phyloP scores from a whole-genome alignment of 2,113 vertebrate species.

The Chaetorhynchus papuensis region DNA sequence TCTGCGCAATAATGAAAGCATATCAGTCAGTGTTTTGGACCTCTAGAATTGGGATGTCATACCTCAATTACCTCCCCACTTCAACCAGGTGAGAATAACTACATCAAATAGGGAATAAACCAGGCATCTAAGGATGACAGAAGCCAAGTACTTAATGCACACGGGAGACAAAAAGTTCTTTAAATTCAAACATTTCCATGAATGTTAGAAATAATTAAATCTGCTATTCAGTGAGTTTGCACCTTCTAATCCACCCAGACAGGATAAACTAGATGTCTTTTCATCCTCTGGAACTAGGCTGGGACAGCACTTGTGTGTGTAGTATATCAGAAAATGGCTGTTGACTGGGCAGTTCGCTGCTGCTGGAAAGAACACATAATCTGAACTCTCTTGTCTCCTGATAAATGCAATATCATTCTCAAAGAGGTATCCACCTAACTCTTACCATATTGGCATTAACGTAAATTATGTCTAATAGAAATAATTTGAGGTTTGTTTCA shows the following conservation, averaged over 20 bases:
- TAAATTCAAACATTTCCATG: background rate
- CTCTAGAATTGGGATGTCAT: background rate
- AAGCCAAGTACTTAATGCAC: background rate
- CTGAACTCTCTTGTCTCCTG: background rate
- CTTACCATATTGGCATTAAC: background rate
- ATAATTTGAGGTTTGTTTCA: background rate
- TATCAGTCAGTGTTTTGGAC: background rate
- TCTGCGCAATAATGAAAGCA: background rate
- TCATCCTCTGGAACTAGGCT: background rate
- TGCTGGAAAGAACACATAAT: background rate
- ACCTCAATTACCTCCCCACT: background rate
- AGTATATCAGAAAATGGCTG: background rate
- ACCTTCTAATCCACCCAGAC: accelerated
- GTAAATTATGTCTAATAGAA: background rate
- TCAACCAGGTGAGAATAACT: background rate
- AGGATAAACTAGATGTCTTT: background rate
- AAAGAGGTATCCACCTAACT: background rate
- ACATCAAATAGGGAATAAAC: background rate
- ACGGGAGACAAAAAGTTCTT: background rate
- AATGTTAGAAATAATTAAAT: background rate
- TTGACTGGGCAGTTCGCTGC: background rate
- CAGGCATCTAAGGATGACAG: background rate
- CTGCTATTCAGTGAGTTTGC: background rate
- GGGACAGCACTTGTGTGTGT: background rate
- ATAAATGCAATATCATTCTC: background rate